These are phyloP conservation scores for Dendrocopos noguchii DNA, from an alignment of 2,113 vertebrate genomes.

Conservation along the genomic window DNA sequence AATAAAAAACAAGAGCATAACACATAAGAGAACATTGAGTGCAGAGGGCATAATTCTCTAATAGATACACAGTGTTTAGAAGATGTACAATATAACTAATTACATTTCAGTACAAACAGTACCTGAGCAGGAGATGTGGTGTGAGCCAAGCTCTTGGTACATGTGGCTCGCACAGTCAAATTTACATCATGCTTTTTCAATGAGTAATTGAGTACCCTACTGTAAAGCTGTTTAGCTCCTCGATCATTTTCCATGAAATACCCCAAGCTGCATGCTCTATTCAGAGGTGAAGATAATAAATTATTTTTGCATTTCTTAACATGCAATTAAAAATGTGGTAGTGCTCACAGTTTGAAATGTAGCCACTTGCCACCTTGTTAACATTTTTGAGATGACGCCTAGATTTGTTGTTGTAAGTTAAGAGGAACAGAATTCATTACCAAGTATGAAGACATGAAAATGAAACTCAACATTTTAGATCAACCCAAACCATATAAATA, in stretches of 20 bases:
- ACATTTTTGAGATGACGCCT: not conserved
- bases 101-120: conserved; percentile 46
- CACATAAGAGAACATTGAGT: conserved; percentile 13
- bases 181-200: not conserved
- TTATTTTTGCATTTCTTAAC: not conserved
- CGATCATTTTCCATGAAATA: not conserved
- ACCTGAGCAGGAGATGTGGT: not conserved
- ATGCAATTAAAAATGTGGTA: not conserved
- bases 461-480: not conserved
- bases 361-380: not conserved
- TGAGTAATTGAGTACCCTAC: not conserved
- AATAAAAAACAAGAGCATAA: conserved; percentile 25
- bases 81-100: conserved; percentile 36
- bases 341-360: not conserved
- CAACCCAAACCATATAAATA: not conserved
- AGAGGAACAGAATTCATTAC: not conserved
- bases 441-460: not conserved
- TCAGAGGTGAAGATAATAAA: not conserved
- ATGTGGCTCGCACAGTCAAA: not conserved
- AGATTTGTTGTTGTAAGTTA: not conserved
- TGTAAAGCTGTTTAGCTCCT: not conserved
- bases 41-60: conserved; percentile 15
- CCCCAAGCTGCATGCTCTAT: not conserved
- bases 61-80: not conserved
- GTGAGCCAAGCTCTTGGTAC: not conserved